Base-by-base conservation (phyloP, 1,140 invertebrate species). In the Hetaerina americana region DNA sequence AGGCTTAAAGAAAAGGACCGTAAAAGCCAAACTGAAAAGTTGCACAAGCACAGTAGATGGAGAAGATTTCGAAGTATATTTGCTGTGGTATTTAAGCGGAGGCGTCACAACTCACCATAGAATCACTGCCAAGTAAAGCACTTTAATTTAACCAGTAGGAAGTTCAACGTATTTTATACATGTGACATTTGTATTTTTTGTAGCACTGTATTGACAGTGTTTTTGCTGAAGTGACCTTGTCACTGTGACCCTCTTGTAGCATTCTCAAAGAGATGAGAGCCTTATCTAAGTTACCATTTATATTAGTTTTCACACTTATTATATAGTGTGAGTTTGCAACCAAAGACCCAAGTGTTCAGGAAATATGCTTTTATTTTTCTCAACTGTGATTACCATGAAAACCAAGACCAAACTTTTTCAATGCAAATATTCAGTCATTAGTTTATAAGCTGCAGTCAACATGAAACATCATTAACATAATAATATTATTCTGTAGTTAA, bases 61-160 rank as follows among this genome's bases (percentile, higher is more conserved):
- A 88, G 90, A 80, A 85, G 90, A 69, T 82, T 92, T 31, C 84
- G 90, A 75, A 91, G 89, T 74, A 91, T 92, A 75, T 91, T 92
- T 77, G 89, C 90, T 31, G 84, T 92, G 73, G 90, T 92, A 69
- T 92, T 92, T 81, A 87, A 89, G 66, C 84, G 89, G 73, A 85
- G 84, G 76, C 80, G 74, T 18, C 77, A 80, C 73, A 79, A 81
- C 72, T 80, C 81, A 66, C 79, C 79, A 29, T 82, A 78, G 22
- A n/a, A 18, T 18, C 22, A n/a, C 40, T n/a, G 10, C 22, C 15
- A 57, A 57, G 40, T 57, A 57, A 57, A 57, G 22, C 40, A 57
- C 31, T 57, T 57, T 57, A 12, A 5, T 57, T 57, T 57, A 57
- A 57, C 40, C 40, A 57, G 40, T 57, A 57, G 40, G 40, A 57